Percentiles rank a stretch among this genome's conserved stretches.
Conservation (phyloP, 37 sponge, comb jelly and placozoan species). For the Petrosia ficiformis region DNA sequence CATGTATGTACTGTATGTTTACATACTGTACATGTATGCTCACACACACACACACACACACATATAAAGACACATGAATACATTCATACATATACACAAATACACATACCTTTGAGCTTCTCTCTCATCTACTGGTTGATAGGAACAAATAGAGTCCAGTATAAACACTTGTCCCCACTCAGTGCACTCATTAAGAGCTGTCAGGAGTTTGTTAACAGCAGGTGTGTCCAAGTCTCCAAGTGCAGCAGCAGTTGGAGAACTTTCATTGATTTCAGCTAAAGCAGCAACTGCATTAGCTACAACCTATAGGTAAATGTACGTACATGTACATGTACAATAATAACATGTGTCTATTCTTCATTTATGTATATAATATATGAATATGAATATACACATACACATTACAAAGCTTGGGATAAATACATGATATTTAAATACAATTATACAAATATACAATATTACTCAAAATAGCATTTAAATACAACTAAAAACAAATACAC, state of each 20-base stretch:
- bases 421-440: too few species aligned
- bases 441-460: too few species aligned
- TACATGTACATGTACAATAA: too few species aligned
- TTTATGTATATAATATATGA: too few species aligned
- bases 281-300: constrained; percentile 99
- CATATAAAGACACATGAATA: constrained; percentile 8
- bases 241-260: constrained; percentile 74
- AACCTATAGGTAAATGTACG: constrained; percentile 47
- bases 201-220: constrained; percentile 96
- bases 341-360: too few species aligned
- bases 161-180: constrained; percentile 99
- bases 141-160: constrained; percentile 84
- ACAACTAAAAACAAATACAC: constrained; percentile 11
- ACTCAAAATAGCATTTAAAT: too few species aligned
- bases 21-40: too few species aligned
- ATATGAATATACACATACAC: too few species aligned
- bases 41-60: too few species aligned
- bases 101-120: constrained; percentile 84
- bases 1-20: too few species aligned
- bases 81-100: not conserved
- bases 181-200: constrained; percentile 99
- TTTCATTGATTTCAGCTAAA: constrained; percentile 89
- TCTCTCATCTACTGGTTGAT: constrained; percentile 75
- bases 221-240: constrained; percentile 84
- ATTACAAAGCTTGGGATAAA: too few species aligned